Percentiles rank a stretch among this genome's conserved stretches.
Evolutionary conservation across 2,888 invertebrate species (phyloP).

Genomic region (Andrena praecox): DNA sequence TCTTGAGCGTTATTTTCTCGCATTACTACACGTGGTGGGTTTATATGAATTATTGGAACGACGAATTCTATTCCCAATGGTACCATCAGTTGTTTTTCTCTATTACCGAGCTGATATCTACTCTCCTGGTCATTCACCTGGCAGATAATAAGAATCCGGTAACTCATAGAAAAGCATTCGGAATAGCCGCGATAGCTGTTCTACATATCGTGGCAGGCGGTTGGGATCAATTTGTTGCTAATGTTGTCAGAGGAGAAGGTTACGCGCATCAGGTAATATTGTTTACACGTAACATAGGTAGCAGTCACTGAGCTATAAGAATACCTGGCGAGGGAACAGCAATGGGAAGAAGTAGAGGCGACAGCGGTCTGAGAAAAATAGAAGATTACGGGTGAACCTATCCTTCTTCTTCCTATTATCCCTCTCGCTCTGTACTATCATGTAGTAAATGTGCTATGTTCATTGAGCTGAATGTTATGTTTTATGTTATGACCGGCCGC

Average conservation of each 20-base stretch:
- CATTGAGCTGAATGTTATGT: too few relatives aligned
- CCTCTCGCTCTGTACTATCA: too few relatives aligned
- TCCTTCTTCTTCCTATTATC: too few relatives aligned
- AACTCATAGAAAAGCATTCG: constrained; percentile 86
- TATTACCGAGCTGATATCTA: constrained; percentile 88
- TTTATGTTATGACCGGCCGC: too few relatives aligned
- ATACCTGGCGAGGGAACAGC: too few relatives aligned
- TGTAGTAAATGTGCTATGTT: too few relatives aligned
- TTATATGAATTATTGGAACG: constrained; percentile 90
- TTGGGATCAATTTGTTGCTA: constrained; percentile 89
- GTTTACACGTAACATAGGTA: neutral
- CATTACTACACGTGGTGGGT: constrained; percentile 91
- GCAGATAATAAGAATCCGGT: constrained; percentile 86
- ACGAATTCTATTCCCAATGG: constrained; percentile 90
- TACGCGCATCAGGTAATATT: constrained; percentile 87
- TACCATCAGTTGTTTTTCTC: constrained; percentile 88
- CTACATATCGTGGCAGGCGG: constrained; percentile 88
- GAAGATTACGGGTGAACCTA: too few relatives aligned
- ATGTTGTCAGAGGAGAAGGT: constrained; percentile 88
- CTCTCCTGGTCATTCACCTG: constrained; percentile 87
- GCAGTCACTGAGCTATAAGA: neutral
- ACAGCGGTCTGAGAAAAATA: too few relatives aligned
- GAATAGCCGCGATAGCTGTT: constrained; percentile 87
- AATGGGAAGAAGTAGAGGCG: too few relatives aligned
- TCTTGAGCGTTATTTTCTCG: constrained; percentile 88